Conservation (phyloP, 2,797 vertebrate species). For the Ispidina picta region DNA sequence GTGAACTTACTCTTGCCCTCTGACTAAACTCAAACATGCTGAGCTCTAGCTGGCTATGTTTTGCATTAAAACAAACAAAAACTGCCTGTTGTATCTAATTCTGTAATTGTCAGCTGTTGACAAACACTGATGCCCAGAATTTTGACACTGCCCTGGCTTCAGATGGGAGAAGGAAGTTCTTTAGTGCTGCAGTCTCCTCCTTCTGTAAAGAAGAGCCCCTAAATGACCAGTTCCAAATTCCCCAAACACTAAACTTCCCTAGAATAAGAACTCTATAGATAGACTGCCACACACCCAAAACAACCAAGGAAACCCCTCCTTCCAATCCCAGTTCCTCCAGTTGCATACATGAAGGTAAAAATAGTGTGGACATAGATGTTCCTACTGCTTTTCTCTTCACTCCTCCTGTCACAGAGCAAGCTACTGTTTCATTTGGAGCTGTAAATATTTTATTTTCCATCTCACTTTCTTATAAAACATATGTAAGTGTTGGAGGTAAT, state of each 20-base stretch:
- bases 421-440: background rate
- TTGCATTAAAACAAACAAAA: constrained; percentile 20
- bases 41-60: background rate
- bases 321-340: background rate
- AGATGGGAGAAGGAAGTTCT: background rate
- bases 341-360: background rate
- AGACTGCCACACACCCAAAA: background rate
- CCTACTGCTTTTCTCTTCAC: background rate
- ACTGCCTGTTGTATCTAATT: background rate
- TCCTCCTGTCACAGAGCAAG: background rate
- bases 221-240: background rate
- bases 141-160: rapidly evolving
- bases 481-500: background rate
- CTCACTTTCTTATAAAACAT: background rate
- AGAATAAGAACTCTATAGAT: background rate
- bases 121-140: background rate
- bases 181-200: background rate
- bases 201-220: background rate
- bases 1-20: background rate
- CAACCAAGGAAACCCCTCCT: background rate
- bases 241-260: background rate
- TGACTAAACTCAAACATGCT: background rate
- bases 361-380: background rate
- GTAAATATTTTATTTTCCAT: background rate
- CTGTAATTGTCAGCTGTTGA: background rate